Evolutionary conservation across 2,797 vertebrate genomes (phyloP).

Genomic region (Salmo trutta): DNA sequence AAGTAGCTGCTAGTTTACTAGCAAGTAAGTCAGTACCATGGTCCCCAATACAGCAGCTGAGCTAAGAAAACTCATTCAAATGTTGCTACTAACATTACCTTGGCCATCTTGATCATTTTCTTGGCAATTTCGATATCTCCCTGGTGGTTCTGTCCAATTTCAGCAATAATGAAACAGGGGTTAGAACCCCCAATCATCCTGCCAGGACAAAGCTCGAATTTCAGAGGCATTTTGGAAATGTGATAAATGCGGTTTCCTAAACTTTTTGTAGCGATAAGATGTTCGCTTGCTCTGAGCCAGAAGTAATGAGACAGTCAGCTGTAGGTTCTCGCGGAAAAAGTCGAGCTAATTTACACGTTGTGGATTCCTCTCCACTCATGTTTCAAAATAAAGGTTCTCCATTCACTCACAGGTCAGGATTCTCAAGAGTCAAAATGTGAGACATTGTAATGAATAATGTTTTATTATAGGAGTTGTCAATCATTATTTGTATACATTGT

Average conservation of each 20-base stretch:
- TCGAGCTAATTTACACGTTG: neutral
- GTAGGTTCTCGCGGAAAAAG: neutral
- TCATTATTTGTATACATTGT: too few relatives aligned
- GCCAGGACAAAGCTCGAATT: conserved; percentile 85
- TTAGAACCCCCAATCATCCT: conserved; percentile 79
- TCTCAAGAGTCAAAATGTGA: neutral
- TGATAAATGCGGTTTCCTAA: neutral
- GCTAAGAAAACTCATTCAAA: neutral
- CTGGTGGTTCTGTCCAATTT: conserved; percentile 94
- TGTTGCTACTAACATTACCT: conserved; percentile 70
- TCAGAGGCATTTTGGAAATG: conserved; percentile 73
- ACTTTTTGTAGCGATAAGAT: neutral
- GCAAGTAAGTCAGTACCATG: neutral
- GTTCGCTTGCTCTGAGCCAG: too few relatives aligned
- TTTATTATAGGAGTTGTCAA: too few relatives aligned
- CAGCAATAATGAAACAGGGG: conserved; percentile 91
- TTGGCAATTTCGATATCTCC: conserved; percentile 88
- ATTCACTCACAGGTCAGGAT: neutral
- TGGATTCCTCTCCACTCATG: neutral
- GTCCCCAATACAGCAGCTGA: too few relatives aligned
- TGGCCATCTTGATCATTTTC: conserved; percentile 87
- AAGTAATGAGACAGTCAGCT: too few relatives aligned
- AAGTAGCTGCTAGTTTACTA: neutral
- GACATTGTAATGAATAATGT: neutral
- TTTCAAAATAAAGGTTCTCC: conserved; percentile 28